phyloP scores from a whole-genome alignment of 2,888 invertebrate genomes.

The Adelognathus sp. region DNA sequence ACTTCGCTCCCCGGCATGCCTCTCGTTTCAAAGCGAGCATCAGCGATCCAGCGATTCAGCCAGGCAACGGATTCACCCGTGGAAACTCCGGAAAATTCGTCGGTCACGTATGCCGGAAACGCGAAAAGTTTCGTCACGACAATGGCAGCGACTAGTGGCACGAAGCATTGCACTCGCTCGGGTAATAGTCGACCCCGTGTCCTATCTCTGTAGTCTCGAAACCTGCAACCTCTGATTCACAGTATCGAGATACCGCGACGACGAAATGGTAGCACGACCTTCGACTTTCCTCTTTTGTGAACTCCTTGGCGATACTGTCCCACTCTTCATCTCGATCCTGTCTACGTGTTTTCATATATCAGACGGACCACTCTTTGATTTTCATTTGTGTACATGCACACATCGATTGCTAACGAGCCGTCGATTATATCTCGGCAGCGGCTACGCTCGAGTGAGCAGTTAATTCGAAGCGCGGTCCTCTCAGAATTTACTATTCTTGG shows the following conservation, averaged over 20 bases:
- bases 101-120: slow-evolving; percentile 64
- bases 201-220: not conserved
- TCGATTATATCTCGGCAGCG: too few species aligned
- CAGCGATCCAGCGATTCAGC: slow-evolving; percentile 43
- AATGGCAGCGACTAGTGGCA: slow-evolving; percentile 38
- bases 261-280: not conserved
- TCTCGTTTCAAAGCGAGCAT: slow-evolving; percentile 27
- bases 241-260: not conserved
- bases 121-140: slow-evolving; percentile 63
- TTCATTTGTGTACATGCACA: too few species aligned
- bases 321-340: too few species aligned
- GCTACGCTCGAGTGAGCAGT: too few species aligned
- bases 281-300: not conserved
- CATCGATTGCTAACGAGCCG: too few species aligned
- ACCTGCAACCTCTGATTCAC: slow-evolving; percentile 9
- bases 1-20: slow-evolving; percentile 33
- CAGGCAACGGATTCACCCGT: slow-evolving; percentile 17
- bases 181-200: slow-evolving; percentile 30
- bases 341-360: too few species aligned
- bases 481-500: too few species aligned
- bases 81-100: slow-evolving; percentile 62
- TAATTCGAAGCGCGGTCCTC: too few species aligned
- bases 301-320: too few species aligned
- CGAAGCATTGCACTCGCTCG: slow-evolving; percentile 26
- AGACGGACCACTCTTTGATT: too few species aligned